Base-by-base conservation (phyloP, 1,140 invertebrate species). In the Holotrichia oblita region DNA sequence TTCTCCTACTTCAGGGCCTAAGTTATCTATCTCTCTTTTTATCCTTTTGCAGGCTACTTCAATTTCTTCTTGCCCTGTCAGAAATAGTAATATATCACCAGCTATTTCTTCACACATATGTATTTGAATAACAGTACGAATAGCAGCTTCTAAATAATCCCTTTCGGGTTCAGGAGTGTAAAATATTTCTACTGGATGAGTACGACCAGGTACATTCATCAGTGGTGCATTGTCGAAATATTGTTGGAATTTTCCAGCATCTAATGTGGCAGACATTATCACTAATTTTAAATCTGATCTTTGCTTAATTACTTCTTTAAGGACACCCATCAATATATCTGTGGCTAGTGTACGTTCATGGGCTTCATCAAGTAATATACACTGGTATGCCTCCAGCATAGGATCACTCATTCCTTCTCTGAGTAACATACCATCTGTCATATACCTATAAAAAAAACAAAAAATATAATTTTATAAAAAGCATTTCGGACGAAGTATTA, bases 201-300 rank as follows among this genome's bases (percentile, higher is more conserved):
- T 98, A 85, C 97, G 89, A 59, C 98, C 98, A 9, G 99, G 99
- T 34, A 99, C 98, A 86, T 97, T 99, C 95, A 99, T 98, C 17
- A 99, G 87, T 0, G 99, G 99, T 14, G 98, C 98, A 87, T 98
- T 96, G 84, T 99, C 98, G 88, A 99, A 99, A 87, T 99, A 99
- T 85, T 96, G 94, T 88, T 99, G 97, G 88, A 99, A 99, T 87
- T 99, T 99, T 6, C 98, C 98, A 73, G 99, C 98, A 89, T 99
- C 99, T n/a, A 99, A 89, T 0, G 99, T 99, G 14, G 99, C 99
- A 84, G 97, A 99, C 98, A 99, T 99, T 84, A 99, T 96, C 81
- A 99, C 96, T 73, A 99, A 91, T 89, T 99, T 99, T 12, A 99
- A 89, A 89, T 99, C 98, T 7, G 90, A 87, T 73, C 99, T 89